Percentiles rank a stretch among this genome's conserved stretches.
phyloP scores from a whole-genome alignment of 2,888 invertebrate species.

The Tiliacea citrago region DNA sequence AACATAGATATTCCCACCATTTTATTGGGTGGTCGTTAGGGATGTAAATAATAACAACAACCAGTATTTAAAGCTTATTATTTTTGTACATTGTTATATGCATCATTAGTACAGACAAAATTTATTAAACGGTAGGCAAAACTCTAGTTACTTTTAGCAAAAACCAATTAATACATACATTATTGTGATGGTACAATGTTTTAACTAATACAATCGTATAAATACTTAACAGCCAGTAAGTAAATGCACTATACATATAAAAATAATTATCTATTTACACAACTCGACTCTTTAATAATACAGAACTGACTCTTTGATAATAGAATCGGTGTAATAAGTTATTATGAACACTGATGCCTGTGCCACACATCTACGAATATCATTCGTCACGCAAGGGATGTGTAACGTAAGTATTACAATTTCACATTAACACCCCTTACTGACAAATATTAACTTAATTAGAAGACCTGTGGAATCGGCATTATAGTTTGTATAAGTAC shows the following conservation, averaged over 20 bases:
- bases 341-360: constrained; percentile 65
- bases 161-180: constrained; percentile 71
- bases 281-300: constrained; percentile 72
- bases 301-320: constrained; percentile 72
- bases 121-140: constrained; percentile 70
- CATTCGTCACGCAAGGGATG: constrained; percentile 34
- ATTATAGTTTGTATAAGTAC: constrained; percentile 73
- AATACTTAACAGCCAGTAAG: constrained; percentile 87
- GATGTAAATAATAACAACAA: constrained; percentile 66
- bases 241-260: constrained; percentile 88
- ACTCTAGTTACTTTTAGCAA: constrained; percentile 75
- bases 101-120: constrained; percentile 84
- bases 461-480: constrained; percentile 52
- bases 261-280: constrained; percentile 85
- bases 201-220: constrained; percentile 77
- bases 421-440: constrained; percentile 28
- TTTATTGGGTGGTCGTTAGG: neutral
- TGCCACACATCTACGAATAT: constrained; percentile 52
- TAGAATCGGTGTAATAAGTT: constrained; percentile 82
- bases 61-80: constrained; percentile 88
- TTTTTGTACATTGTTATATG: constrained; percentile 89
- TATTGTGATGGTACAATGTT: constrained; percentile 77
- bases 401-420: constrained; percentile 19
- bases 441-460: constrained; percentile 41
- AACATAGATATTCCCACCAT: no score